These are phyloP conservation scores for Dromococcyx pavoninus DNA, from an alignment of 2,797 vertebrate genomes.

Conservation along the genomic window DNA sequence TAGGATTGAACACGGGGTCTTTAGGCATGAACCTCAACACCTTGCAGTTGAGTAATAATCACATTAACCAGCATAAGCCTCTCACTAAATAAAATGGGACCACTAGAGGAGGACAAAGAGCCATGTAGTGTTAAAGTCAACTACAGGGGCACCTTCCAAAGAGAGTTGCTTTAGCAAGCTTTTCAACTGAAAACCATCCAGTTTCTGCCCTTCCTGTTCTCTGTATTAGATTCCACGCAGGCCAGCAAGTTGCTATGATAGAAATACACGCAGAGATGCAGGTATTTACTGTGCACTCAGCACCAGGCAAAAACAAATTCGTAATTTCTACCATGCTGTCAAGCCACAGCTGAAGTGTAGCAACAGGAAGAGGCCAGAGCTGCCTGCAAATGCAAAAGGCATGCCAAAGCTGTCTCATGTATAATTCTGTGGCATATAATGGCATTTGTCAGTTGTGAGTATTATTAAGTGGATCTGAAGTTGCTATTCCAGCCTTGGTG, in stretches of 20 bases:
- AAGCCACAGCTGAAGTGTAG: slow-evolving; percentile 17
- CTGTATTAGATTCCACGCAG: slow-evolving; percentile 30
- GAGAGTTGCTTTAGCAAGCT: slow-evolving; percentile 5
- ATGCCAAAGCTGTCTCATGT: not conserved
- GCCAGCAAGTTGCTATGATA: slow-evolving; percentile 1
- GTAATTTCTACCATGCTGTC: slow-evolving; percentile 40
- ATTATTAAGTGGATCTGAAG: not conserved
- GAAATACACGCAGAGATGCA: not conserved
- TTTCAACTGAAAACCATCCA: not conserved
- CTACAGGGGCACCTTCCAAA: not conserved
- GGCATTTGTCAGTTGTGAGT: not conserved
- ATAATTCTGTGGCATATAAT: not conserved
- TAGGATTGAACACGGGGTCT: not conserved
- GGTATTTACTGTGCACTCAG: slow-evolving; percentile 66
- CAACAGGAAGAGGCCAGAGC: not conserved
- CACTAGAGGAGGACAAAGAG: slow-evolving; percentile 67
- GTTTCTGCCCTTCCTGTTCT: slow-evolving; percentile 6
- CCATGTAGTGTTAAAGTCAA: not conserved
- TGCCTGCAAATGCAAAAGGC: not conserved
- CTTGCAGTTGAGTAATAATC: not conserved
- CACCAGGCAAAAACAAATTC: slow-evolving; percentile 57
- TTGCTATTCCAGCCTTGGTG: not conserved
- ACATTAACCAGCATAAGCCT: not conserved
- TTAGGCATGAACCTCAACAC: not conserved
- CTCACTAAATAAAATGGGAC: not conserved